A percentile compares a stretch with the other conserved stretches of the same genome.
These are phyloP conservation scores for Dysdera silvatica DNA, from an alignment of 1,140 invertebrate species.

Conservation along the genomic window DNA sequence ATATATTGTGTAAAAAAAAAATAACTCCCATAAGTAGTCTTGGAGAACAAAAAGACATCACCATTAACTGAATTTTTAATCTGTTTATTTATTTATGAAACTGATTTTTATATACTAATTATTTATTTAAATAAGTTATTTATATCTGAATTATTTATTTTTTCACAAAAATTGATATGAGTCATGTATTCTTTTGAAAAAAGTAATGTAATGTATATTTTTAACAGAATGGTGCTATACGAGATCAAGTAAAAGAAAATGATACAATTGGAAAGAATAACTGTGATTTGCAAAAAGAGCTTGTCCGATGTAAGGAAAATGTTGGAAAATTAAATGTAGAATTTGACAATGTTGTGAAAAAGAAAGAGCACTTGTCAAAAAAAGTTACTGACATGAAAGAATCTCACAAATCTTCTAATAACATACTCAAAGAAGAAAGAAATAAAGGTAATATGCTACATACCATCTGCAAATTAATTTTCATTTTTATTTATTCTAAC, in stretches of 20 bases:
- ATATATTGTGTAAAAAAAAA: no score
- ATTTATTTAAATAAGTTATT: no score
- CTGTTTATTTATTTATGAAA: no score
- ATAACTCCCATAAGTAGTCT: no score
- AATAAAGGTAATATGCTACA: conserved; percentile 12
- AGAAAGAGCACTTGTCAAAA: neutral
- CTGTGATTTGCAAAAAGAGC: conserved; percentile 21
- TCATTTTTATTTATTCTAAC: neutral
- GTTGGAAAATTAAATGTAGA: conserved; percentile 7
- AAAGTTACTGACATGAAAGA: neutral
- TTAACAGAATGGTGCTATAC: conserved; percentile 10
- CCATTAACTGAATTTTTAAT: no score
- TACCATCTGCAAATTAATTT: neutral
- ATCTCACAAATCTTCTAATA: neutral
- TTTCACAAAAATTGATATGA: no score
- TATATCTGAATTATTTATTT: no score
- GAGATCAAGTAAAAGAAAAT: conserved; percentile 19
- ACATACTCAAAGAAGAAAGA: neutral
- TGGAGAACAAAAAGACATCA: no score
- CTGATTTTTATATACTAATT: no score
- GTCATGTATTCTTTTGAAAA: no score
- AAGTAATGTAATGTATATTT: neutral
- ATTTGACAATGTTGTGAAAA: neutral
- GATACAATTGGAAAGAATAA: conserved; percentile 9
- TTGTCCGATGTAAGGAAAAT: conserved; percentile 9